These are phyloP conservation scores for Melolontha melolontha DNA, from an alignment of 2,888 invertebrate species.

Conservation along the genomic window DNA sequence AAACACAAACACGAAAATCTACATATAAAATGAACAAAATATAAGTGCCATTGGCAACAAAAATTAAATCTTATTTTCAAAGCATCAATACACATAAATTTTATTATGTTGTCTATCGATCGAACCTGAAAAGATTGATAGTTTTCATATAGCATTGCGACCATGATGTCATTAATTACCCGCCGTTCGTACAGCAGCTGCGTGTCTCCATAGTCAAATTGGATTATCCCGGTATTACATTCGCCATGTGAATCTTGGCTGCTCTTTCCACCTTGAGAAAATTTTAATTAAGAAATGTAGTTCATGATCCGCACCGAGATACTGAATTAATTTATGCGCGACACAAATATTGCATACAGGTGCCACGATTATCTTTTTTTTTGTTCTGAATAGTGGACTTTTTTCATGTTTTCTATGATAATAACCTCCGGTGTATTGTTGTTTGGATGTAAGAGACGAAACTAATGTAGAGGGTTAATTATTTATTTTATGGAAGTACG, in stretches of 20 bases:
- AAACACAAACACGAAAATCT: too few relatives aligned
- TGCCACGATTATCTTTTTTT: conserved; percentile 8
- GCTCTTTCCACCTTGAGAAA: conserved; percentile 24
- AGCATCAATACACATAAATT: neutral
- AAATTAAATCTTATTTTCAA: too few relatives aligned
- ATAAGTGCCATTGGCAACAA: too few relatives aligned
- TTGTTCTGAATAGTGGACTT: neutral
- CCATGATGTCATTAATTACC: conserved; percentile 34
- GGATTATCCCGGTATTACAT: conserved; percentile 13
- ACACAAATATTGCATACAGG: conserved; percentile 27
- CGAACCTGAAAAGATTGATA: conserved; percentile 24
- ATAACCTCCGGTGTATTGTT: neutral
- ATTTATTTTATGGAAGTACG: too few relatives aligned
- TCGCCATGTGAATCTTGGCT: conserved; percentile 30
- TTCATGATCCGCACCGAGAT: neutral
- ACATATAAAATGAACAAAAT: too few relatives aligned
- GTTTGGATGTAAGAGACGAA: too few relatives aligned
- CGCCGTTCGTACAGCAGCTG: conserved; percentile 22
- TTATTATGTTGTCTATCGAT: conserved; percentile 13
- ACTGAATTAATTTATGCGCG: conserved; percentile 24
- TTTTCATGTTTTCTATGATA: too few relatives aligned
- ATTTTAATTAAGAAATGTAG: conserved; percentile 35
- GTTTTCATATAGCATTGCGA: conserved; percentile 19
- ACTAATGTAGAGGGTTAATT: too few relatives aligned
- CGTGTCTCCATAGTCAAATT: conserved; percentile 19